phyloP scores from a whole-genome alignment of 2,888 invertebrate genomes.

The Ctenicera cuprea region DNA sequence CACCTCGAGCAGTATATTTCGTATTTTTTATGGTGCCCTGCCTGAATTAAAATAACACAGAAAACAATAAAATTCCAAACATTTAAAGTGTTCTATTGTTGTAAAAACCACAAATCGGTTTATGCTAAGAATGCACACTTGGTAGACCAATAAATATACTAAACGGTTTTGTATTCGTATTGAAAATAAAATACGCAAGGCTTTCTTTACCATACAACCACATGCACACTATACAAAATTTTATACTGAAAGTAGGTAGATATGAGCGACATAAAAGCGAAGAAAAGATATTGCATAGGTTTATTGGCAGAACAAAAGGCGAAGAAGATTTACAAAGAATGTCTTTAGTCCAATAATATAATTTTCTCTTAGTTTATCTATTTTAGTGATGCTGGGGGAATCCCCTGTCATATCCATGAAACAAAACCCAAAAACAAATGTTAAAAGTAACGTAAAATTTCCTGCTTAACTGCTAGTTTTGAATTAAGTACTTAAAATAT shows the following conservation, averaged over 20 bases:
- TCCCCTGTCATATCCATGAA: too few relatives aligned
- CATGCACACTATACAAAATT: slow-evolving; percentile 23
- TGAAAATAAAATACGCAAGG: slow-evolving; percentile 52
- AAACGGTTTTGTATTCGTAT: slow-evolving; percentile 62
- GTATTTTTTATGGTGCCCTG: slow-evolving; percentile 45
- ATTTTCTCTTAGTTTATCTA: too few relatives aligned
- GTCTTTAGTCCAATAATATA: too few relatives aligned
- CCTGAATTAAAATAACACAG: slow-evolving; percentile 52
- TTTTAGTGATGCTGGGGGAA: too few relatives aligned
- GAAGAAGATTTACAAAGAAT: too few relatives aligned
- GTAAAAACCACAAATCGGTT: slow-evolving; percentile 70
- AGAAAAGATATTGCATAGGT: too few relatives aligned
- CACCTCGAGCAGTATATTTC: slow-evolving; percentile 31
- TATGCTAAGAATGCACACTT: slow-evolving; percentile 64
- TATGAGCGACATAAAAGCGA: too few relatives aligned
- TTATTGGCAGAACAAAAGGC: too few relatives aligned
- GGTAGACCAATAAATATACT: slow-evolving; percentile 69
- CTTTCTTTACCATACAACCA: slow-evolving; percentile 31
- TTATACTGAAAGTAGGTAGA: neutral
- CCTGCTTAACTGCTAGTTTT: too few relatives aligned
- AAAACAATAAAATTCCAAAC: slow-evolving; percentile 69
- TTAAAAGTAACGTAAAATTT: too few relatives aligned
- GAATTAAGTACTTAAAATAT: too few relatives aligned
- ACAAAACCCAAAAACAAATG: too few relatives aligned
- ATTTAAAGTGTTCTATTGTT: slow-evolving; percentile 72